Evolutionary conservation across 1,140 invertebrate genomes (phyloP), one percentile per base, ranked within the genome.

Genomic region (Eubasilissa regina): DNA sequence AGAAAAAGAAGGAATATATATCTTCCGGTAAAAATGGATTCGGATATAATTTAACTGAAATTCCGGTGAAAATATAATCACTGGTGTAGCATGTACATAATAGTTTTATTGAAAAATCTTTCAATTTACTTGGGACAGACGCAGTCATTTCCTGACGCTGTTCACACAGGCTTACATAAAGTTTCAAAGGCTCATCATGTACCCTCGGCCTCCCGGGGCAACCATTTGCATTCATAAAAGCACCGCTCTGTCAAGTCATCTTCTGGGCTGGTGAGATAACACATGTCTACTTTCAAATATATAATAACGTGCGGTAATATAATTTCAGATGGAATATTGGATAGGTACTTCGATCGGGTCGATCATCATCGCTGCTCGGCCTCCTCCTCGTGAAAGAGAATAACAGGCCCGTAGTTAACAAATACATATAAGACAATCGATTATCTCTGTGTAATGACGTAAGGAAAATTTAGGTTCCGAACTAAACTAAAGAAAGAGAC

Each of bases 141-240:
- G 25, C 25, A 35, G 25, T 35, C 6, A 35, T 35, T 35, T 35
- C 25, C 25, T 35, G 25, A 35, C 25, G 25, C 6, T 6, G 25
- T 35, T 6, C 25, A 6, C 25, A 6, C 25, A 35, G 6, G 25
- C 55, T 11, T n/a, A 58, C n/a, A 58, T n/a, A 7, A 47, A 6
- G 35, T 47, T 17, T 47, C 62, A 66, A 66, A 66, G 17, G 62
- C 62, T 66, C 43, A 21, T n/a, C 35, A 13, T 66, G 43, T 66
- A n/a, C 47, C 66, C 45, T 17, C 11, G n/a, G 43, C 44, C 15
- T 68, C 64, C 64, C 64, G 64, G n/a, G 17, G 64, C 19, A 44
- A 45, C 47, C 66, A 70, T 70, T 70, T 70, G 66, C 66, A 70
- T 70, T 51, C 66, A 70, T 47, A 70, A 70, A 51, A 48, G 66